phyloP scores from a whole-genome alignment of 2,888 invertebrate genomes.

The Yponomeuta evonymella region DNA sequence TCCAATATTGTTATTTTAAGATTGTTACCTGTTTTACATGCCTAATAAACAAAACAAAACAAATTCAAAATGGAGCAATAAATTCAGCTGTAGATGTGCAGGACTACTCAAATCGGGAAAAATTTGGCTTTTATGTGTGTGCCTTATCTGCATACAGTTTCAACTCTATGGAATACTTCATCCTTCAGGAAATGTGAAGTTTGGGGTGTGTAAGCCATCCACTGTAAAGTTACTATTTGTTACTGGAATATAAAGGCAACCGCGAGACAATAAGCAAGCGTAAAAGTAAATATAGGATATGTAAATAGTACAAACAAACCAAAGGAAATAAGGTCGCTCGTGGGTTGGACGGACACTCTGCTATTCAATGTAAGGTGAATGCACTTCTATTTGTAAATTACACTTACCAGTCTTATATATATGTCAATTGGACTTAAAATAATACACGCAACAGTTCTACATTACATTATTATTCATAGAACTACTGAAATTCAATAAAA shows the following conservation, averaged over 20 bases:
- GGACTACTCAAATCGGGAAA: no score
- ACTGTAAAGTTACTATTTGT: background rate
- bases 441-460: background rate
- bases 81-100: no score
- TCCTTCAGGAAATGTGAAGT: no score
- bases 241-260: background rate
- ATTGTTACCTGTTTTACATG: no score
- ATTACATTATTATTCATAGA: constrained; percentile 10
- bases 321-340: constrained; percentile 31
- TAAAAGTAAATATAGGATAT: constrained; percentile 16
- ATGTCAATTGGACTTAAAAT: background rate
- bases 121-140: no score
- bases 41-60: no score
- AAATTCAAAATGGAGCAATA: no score
- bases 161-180: no score
- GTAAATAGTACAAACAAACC: constrained; percentile 13
- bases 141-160: no score
- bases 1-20: no score
- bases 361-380: constrained; percentile 21
- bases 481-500: constrained; percentile 2
- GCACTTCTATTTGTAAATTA: constrained; percentile 8
- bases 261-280: background rate
- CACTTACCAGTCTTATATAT: constrained; percentile 29
- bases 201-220: background rate
- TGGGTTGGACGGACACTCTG: constrained; percentile 27